phyloP scores from a whole-genome alignment of 1,140 invertebrate genomes.

The Bombus polaris region DNA sequence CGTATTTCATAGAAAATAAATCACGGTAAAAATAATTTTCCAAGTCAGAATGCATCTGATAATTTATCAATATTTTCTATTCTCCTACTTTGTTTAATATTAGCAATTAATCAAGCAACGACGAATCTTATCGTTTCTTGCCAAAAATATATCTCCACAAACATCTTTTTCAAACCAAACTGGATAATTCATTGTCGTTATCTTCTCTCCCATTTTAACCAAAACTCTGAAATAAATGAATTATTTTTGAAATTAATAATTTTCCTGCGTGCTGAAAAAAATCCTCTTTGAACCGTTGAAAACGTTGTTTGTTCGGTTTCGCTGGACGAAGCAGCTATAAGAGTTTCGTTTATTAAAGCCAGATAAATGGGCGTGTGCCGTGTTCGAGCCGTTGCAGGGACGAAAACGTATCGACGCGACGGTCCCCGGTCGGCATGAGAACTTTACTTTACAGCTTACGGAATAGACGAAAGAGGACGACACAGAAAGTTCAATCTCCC shows the following conservation, averaged over 20 bases:
- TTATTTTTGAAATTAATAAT: background rate
- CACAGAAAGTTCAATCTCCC: slow-evolving; percentile 55
- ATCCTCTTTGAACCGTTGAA: background rate
- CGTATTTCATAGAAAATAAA: too few relatives aligned
- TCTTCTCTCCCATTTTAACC: background rate
- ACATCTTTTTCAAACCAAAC: background rate
- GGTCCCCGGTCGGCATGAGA: slow-evolving; percentile 37
- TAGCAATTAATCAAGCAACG: background rate
- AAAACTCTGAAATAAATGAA: background rate
- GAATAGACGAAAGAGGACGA: slow-evolving; percentile 25
- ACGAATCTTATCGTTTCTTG: background rate
- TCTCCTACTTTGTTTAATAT: background rate
- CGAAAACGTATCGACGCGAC: slow-evolving; percentile 48
- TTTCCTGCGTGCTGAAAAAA: background rate
- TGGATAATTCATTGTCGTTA: background rate
- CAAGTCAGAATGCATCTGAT: too few relatives aligned
- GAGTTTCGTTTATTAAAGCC: slow-evolving; percentile 7
- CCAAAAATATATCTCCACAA: background rate
- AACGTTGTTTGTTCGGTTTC: background rate
- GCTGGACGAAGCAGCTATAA: background rate
- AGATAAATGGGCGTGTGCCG: background rate
- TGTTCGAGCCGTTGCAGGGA: too few relatives aligned
- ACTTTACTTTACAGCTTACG: slow-evolving; percentile 22
- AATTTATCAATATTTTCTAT: too few relatives aligned
- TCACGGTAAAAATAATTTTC: too few relatives aligned